Percentiles rank a stretch among this genome's conserved stretches.
Conservation (phyloP, 2,888 invertebrate species). For the Plutella xylostella region DNA sequence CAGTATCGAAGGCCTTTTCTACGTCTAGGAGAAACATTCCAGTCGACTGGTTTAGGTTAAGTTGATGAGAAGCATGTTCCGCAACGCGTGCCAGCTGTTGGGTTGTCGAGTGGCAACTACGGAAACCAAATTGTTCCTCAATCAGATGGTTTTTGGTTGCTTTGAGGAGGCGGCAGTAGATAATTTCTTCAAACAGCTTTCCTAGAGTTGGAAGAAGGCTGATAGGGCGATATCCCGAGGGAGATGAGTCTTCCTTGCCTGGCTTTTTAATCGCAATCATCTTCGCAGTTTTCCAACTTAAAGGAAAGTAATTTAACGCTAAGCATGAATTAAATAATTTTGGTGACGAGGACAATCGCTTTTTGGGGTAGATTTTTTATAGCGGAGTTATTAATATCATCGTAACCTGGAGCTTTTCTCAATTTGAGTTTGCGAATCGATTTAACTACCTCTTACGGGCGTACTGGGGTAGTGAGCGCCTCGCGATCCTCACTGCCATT, state of each 20-base stretch:
- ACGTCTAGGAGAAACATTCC: constrained; percentile 6
- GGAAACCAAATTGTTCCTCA: not conserved
- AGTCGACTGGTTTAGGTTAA: constrained; percentile 10
- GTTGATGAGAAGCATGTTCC: constrained; percentile 6
- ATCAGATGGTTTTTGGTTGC: not conserved
- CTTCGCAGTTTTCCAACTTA: not conserved
- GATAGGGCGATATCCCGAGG: not conserved
- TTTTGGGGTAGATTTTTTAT: not conserved
- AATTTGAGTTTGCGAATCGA: too few species aligned
- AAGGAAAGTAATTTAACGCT: not conserved
- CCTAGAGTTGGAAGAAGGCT: not conserved
- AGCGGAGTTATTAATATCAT: too few species aligned
- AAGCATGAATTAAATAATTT: not conserved
- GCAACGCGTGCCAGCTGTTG: not conserved
- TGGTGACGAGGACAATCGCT: not conserved
- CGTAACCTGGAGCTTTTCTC: too few species aligned
- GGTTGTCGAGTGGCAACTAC: not conserved
- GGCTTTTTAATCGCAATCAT: not conserved
- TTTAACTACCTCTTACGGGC: too few species aligned
- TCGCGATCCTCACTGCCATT: too few species aligned
- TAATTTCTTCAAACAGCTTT: not conserved
- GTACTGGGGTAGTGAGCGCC: too few species aligned
- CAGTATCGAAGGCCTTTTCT: not conserved
- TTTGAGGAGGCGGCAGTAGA: not conserved
- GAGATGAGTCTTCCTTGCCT: not conserved